These are phyloP conservation scores for Eriocheir sinensis DNA, from an alignment of 1,140 invertebrate genomes.

Conservation along the genomic window DNA sequence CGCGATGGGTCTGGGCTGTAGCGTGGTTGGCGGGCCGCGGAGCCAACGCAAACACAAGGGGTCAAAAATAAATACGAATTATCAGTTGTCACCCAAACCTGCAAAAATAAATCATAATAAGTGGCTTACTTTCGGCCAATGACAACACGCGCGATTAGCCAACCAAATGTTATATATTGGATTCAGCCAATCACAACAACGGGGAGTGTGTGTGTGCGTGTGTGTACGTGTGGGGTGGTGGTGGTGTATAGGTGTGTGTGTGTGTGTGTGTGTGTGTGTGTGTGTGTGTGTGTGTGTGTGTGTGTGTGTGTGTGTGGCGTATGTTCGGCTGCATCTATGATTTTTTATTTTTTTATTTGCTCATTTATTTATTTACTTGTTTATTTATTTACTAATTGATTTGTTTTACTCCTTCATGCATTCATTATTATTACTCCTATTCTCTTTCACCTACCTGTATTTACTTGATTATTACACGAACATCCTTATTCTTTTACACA, in stretches of 20 bases:
- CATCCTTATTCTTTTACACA: not conserved
- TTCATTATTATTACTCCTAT: not conserved
- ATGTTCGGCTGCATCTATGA: too few relatives aligned
- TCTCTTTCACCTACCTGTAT: not conserved
- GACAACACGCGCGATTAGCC: not conserved
- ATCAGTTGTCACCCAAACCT: constrained; percentile 23
- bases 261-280: too few relatives aligned
- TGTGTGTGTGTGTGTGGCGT: too few relatives aligned
- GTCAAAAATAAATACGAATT: constrained; percentile 15
- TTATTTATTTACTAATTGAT: too few relatives aligned
- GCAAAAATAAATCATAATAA: constrained; percentile 27
- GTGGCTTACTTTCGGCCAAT: constrained; percentile 21
- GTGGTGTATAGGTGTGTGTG: too few relatives aligned
- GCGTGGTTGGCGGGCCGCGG: not conserved
- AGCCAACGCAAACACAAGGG: not conserved
- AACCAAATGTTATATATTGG: not conserved
- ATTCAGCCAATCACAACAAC: not conserved
- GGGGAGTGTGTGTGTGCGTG: too few relatives aligned
- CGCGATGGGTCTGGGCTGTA: not conserved
- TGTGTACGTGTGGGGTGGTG: too few relatives aligned
- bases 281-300: too few relatives aligned
- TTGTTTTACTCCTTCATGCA: too few relatives aligned
- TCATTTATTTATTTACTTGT: too few relatives aligned
- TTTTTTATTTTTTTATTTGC: too few relatives aligned
- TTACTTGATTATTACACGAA: not conserved